Conservation (phyloP, 2,113 vertebrate species). For the Chloroceryle aenea region DNA sequence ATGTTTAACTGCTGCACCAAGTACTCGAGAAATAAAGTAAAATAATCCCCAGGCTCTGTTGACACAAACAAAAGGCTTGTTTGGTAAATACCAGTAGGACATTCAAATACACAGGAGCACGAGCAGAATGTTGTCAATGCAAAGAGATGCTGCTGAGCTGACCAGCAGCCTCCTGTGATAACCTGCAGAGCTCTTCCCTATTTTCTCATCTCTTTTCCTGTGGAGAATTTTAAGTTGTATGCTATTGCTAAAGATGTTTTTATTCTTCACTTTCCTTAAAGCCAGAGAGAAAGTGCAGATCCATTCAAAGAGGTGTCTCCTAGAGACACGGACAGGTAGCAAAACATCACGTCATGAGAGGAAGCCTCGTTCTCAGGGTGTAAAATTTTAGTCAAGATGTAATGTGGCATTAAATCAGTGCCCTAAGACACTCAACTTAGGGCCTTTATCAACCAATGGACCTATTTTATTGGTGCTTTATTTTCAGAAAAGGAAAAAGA, state of each 20-base stretch:
- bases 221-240: background rate
- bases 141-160: background rate
- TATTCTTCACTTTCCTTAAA: background rate
- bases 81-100: background rate
- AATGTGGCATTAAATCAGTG: background rate
- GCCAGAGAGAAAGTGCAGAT: background rate
- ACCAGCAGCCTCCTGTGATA: background rate
- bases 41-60: background rate
- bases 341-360: background rate
- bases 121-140: background rate
- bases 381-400: background rate
- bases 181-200: background rate
- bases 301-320: background rate
- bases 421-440: background rate
- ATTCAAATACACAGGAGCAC: background rate
- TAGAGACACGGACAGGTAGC: fast-evolving
- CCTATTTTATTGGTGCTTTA: background rate
- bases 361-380: background rate
- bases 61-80: background rate
- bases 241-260: background rate
- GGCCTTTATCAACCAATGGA: background rate
- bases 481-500: background rate
- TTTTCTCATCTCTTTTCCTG: background rate
- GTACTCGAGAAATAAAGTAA: background rate
- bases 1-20: background rate